These are phyloP conservation scores for Salvelinus namaycush DNA, from an alignment of 2,113 vertebrate species.

Conservation along the genomic window DNA sequence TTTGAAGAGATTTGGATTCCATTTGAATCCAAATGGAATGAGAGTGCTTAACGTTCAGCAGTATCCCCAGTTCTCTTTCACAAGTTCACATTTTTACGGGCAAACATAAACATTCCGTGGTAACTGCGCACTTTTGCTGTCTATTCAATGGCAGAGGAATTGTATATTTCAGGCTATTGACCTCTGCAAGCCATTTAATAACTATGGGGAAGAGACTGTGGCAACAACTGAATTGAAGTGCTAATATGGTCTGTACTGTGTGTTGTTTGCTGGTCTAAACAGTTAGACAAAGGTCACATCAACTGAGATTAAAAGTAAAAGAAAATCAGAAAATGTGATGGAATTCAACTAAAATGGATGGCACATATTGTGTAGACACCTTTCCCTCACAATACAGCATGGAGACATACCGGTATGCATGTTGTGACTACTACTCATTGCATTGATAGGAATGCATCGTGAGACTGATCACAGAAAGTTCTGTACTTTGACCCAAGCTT, in stretches of 20 bases:
- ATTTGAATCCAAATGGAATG: constrained; percentile 10
- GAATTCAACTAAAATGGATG: too few species aligned
- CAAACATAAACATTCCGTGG: not conserved
- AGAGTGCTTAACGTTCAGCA: constrained; percentile 5
- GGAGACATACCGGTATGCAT: too few species aligned
- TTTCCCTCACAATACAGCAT: too few species aligned
- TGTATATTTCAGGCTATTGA: not conserved
- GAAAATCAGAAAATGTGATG: too few species aligned
- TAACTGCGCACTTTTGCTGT: not conserved
- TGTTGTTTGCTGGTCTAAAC: not conserved
- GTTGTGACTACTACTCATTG: too few species aligned
- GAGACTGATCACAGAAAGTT: not conserved
- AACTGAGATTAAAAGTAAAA: too few species aligned
- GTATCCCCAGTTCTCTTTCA: constrained; percentile 20
- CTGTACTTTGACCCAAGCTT: constrained; percentile 3
- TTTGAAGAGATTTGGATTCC: constrained; percentile 22
- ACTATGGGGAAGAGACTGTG: constrained; percentile 12
- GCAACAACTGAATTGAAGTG: too few species aligned
- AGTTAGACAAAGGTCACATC: not conserved
- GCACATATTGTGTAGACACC: too few species aligned
- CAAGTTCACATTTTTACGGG: not conserved
- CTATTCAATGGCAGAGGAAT: not conserved
- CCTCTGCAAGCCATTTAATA: constrained; percentile 5
- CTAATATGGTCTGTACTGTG: too few species aligned
- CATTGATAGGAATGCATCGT: too few species aligned